Conservation (phyloP, 2,888 invertebrate species). For the Drosophila multiciliata region DNA sequence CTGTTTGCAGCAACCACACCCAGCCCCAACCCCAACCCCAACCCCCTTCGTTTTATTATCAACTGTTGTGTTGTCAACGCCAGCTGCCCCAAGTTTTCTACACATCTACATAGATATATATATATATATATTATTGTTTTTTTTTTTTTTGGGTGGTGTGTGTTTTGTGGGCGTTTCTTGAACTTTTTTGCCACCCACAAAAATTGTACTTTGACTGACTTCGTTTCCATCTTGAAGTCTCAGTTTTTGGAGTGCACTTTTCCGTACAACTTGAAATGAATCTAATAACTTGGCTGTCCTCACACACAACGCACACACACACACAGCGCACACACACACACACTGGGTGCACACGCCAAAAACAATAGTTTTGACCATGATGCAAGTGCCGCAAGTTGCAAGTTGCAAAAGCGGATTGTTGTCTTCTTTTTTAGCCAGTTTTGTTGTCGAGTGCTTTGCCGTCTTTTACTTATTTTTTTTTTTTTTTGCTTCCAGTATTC, state of each 20-base stretch:
- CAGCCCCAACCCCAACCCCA: background rate
- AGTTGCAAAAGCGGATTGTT: constrained; percentile 65
- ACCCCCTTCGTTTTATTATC: constrained; percentile 19
- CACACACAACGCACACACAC: constrained; percentile 20
- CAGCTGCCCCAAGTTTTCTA: constrained; percentile 53
- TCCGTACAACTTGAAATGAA: constrained; percentile 78
- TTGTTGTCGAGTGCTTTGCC: constrained; percentile 68
- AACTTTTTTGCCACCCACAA: constrained; percentile 46
- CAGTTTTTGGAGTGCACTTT: constrained; percentile 78
- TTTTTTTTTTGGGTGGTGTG: constrained; percentile 9
- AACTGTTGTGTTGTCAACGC: constrained; percentile 70
- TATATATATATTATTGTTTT: background rate
- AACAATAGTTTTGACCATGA: constrained; percentile 65
- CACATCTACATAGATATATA: background rate
- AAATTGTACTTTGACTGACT: constrained; percentile 71
- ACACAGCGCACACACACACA: constrained; percentile 6
- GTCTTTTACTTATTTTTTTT: constrained; percentile 29
- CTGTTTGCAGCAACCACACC: constrained; percentile 46
- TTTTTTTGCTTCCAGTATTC: background rate
- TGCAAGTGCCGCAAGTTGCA: constrained; percentile 42
- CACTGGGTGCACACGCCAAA: constrained; percentile 34
- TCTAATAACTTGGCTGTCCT: constrained; percentile 72
- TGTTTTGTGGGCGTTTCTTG: constrained; percentile 43
- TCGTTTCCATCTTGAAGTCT: constrained; percentile 34
- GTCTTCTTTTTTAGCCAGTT: constrained; percentile 53